Base-by-base conservation (phyloP, 2,888 invertebrate species). In the Icerya purchasi region DNA sequence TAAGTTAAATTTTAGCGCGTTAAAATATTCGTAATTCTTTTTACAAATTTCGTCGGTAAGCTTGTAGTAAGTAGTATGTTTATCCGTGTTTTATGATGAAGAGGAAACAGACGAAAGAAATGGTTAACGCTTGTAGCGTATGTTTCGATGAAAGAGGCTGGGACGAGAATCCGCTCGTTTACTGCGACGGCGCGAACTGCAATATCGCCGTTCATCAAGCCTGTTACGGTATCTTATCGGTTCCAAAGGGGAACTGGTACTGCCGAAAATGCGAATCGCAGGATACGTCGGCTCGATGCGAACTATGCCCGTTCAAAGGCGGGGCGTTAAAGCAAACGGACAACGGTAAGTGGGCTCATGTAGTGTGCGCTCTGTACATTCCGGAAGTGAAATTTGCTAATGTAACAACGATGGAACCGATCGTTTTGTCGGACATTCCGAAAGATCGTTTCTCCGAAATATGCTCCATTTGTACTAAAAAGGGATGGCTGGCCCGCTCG, bases 101-200 rank as follows among this genome's bases (percentile, higher is more conserved):
- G 14, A 5, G 36, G 36, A 36, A 36, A 36, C 36, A 36, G 36
- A 5, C 36, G 86, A 88, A 86, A 86, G 89, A 89, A 81, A 96
- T 96, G 94, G 88, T 96, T 79, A 96, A 94, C 77, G 96, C 96
- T 73, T 97, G 96, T 82, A 96, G 96, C 78, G 88, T 88, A 75
- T 88, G 88, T 83, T 88, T 88, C 71, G 88, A 89, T 77, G 88
- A 88, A 82, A 86, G 91, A 76, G 97, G 97, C 72, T 97, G 93
- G 93, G 84, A 90, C 66, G 96, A 97, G 77, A 97, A 97, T 81
- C 96, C 96, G 71, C 82, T 97, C 72, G 97, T 97, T 70, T 97
- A 97, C 74, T 97, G 97, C 75, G 97, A 97, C 77, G 97, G 97
- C 69, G 86, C 87, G 73, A 89, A 90, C 65, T 97, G 97, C 75